phyloP scores from a whole-genome alignment of 2,888 invertebrate species.

The Pandemis corylana region DNA sequence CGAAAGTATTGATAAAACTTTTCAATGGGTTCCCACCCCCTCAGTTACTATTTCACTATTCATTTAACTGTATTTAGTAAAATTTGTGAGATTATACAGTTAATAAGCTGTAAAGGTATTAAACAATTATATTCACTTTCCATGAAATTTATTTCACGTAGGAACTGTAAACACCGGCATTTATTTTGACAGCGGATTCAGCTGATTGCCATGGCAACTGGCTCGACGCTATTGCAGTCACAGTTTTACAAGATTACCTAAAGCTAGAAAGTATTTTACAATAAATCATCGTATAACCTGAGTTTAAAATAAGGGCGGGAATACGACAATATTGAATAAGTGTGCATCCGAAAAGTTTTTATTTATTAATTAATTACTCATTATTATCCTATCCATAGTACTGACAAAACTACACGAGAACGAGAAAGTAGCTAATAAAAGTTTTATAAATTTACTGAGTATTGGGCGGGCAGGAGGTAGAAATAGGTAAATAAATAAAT shows the following conservation, averaged over 20 bases:
- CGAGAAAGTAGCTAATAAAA: too few relatives aligned
- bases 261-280: too few relatives aligned
- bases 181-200: conserved; percentile 62
- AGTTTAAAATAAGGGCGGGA: too few relatives aligned
- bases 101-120: background rate
- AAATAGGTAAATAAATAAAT: too few relatives aligned
- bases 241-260: conserved; percentile 22
- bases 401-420: too few relatives aligned
- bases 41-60: background rate
- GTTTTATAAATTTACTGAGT: too few relatives aligned
- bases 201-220: conserved; percentile 62
- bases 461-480: too few relatives aligned
- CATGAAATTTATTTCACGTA: background rate
- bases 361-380: too few relatives aligned
- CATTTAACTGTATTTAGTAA: background rate
- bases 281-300: too few relatives aligned
- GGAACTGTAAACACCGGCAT: conserved; percentile 44
- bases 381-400: too few relatives aligned
- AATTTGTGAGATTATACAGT: background rate
- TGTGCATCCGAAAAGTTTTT: too few relatives aligned
- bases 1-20: conserved; percentile 66
- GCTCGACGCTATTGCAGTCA: conserved; percentile 40
- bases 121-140: background rate
- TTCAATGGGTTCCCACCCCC: background rate
- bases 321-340: too few relatives aligned